Evolutionary conservation across 2,888 invertebrate genomes (phyloP), one percentile per base, ranked within the genome.

Genomic region (Fissipunctia ypsillon): DNA sequence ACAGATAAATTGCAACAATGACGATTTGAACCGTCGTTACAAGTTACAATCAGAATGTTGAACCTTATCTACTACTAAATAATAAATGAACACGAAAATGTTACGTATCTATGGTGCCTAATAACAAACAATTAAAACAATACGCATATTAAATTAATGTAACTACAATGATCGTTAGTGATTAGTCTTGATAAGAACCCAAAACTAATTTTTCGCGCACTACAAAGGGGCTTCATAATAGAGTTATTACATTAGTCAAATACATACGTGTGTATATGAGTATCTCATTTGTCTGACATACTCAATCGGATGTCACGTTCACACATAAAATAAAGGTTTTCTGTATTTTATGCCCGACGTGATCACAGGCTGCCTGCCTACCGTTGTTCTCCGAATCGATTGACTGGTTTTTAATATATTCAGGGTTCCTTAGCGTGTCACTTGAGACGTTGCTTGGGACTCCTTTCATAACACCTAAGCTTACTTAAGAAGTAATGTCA

Each of bases 151-250:
- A 35, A 69, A 45, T n/a, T n/a, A n/a, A 38, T 5, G 69, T 61
- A 83, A 77, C 79, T 76, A 78, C 25, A 73, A 52, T 73, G 81
- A 74, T 83, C 83, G 75, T 81, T 85, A 80, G 22, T 65, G 70
- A 76, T 75, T 45, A 22, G 68, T 73, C 72, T 66, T 73, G 69
- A 76, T 73, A 73, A 78, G 73, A 81, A 64, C 0, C 14, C 75
- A 85, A 87, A 75, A 75, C 75, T 81, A 57, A 81, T 69, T 84
- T 84, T 84, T 78, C 71, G 48, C n/a, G 43, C 65, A 50, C 60
- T 64, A 79, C 68, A 67, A 63, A 16, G 63, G 41, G 38, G 65
- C 66, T 76, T 78, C 79, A 69, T 70, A 73, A 86, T 70, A 63
- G 63, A 64, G 60, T 43, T 70, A 70, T 41, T 64, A 82, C 73